Percentiles rank a stretch among this genome's conserved stretches.
Evolutionary conservation across 1,140 invertebrate genomes (phyloP).

Genomic region (Medauroidea extradentata): DNA sequence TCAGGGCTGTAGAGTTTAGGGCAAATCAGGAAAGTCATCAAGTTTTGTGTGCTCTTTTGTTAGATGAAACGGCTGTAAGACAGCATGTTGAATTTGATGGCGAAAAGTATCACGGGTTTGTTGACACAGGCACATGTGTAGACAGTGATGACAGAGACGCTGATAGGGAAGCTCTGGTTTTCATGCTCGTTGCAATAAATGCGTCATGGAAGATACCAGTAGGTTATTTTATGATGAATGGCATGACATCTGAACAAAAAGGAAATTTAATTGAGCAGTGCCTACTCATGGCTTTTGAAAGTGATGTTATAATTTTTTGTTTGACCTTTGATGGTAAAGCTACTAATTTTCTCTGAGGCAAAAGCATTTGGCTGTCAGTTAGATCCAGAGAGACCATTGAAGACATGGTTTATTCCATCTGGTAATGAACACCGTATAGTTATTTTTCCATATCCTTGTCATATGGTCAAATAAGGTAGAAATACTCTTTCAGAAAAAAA

Average conservation of each 20-base stretch:
- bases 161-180: constrained; percentile 8
- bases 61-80: constrained; percentile 18
- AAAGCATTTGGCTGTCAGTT: constrained; percentile 29
- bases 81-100: constrained; percentile 18
- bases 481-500: constrained; percentile 30
- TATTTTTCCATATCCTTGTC: constrained; percentile 32
- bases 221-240: constrained; percentile 10
- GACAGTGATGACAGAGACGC: background rate
- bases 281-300: background rate
- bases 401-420: constrained; percentile 29
- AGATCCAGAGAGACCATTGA: constrained; percentile 16
- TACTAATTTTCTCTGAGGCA: background rate
- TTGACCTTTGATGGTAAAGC: background rate
- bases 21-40: background rate
- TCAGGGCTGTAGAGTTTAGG: constrained; percentile 33
- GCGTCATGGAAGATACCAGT: constrained; percentile 10
- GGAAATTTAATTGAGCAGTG: background rate
- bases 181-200: constrained; percentile 8
- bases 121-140: constrained; percentile 10
- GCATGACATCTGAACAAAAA: background rate
- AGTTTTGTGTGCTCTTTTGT: constrained; percentile 12
- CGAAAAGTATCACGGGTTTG: constrained; percentile 12
- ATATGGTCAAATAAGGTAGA: constrained; percentile 39
- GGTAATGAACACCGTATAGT: too few species aligned
- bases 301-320: constrained; percentile 3